Evolutionary conservation across 2,888 invertebrate species (phyloP), one percentile per base, ranked within the genome.

Genomic region (Linnaemya vulpina): DNA sequence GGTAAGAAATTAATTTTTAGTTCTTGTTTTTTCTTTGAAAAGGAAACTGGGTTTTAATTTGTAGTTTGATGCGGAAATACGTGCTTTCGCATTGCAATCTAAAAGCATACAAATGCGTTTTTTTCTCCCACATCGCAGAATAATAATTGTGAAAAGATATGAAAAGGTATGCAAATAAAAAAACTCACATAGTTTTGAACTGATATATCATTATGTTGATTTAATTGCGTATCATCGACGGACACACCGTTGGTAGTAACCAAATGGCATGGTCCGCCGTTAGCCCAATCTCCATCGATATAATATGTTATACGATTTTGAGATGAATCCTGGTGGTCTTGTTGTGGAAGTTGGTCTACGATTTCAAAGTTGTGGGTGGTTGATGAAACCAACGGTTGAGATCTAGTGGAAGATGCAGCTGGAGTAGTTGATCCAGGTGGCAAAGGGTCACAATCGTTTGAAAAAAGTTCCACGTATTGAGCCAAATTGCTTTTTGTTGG

Each of bases 401-500:
- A 87, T 51, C 79, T 74, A 9, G 83, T 86, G 3, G 87, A 87
- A 30, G 89, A 87, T n/a, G 88, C 85, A 8, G 87, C 87, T 1
- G 89, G 87, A 2, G 88, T 87, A 35, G 79, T 22, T 25, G 88
- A 87, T 13, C 86, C 87, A 46, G 46, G 46, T 5, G 84, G 76
- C 30, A 82, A 67, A 2, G 71, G 7, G 17, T 86, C 86, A 43
- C 87, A 87, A 49, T 86, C 86, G 46, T 87, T 87, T 4, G 86
- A 84, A 80, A 89, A 89, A 71, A 87, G 83, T 75, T 89, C 89
- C 10, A 89, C 89, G 67, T 89, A 89, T 51, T 87, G 87, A 11
- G 89, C 89, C n/a, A 89, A 79, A 71, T 89, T 88, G 49, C 89
- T 89, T 73, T 89, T 89, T 7, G 82, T 85, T 3, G 81, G 78